These are phyloP conservation scores for Ochropacha duplaris DNA, from an alignment of 2,888 invertebrate genomes.

Conservation along the genomic window DNA sequence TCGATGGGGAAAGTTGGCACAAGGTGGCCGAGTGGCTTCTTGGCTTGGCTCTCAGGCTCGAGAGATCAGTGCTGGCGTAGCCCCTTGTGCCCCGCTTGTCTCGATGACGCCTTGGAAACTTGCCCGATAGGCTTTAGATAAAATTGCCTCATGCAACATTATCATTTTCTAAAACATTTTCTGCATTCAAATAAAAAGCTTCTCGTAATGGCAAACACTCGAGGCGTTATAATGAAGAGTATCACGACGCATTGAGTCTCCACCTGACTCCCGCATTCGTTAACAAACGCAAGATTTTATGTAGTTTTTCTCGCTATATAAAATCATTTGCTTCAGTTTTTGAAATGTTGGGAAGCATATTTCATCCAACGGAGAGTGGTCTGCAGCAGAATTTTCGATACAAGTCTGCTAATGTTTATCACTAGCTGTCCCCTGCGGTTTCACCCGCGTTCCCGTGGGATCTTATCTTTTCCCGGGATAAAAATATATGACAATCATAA, in stretches of 20 bases:
- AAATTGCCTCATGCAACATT: slow-evolving; percentile 49
- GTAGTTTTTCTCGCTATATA: slow-evolving; percentile 24
- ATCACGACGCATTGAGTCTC: slow-evolving; percentile 39
- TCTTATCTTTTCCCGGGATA: too few relatives aligned
- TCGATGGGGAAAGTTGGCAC: slow-evolving; percentile 6
- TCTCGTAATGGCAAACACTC: slow-evolving; percentile 40
- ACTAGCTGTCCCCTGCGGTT: too few relatives aligned
- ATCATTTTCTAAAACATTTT: slow-evolving; percentile 18
- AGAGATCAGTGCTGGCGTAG: slow-evolving; percentile 47
- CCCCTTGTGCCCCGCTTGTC: slow-evolving; percentile 40
- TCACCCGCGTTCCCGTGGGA: too few relatives aligned
- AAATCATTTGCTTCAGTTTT: slow-evolving; percentile 16
- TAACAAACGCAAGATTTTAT: slow-evolving; percentile 14
- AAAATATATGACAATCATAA: too few relatives aligned
- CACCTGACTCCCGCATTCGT: slow-evolving; percentile 26
- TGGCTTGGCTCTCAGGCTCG: slow-evolving; percentile 39
- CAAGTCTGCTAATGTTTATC: too few relatives aligned
- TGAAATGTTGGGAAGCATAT: too few relatives aligned
- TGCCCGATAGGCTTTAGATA: slow-evolving; percentile 72
- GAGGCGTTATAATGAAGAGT: slow-evolving; percentile 36
- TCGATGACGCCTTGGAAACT: slow-evolving; percentile 67
- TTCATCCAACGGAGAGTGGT: slow-evolving; percentile 12
- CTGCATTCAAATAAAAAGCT: slow-evolving; percentile 20
- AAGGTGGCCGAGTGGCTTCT: slow-evolving; percentile 28
- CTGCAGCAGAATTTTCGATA: slow-evolving; percentile 10